A percentile compares a stretch with the other conserved stretches of the same genome.
Conservation (phyloP, 2,888 invertebrate genomes). For the Cantharis rustica region DNA sequence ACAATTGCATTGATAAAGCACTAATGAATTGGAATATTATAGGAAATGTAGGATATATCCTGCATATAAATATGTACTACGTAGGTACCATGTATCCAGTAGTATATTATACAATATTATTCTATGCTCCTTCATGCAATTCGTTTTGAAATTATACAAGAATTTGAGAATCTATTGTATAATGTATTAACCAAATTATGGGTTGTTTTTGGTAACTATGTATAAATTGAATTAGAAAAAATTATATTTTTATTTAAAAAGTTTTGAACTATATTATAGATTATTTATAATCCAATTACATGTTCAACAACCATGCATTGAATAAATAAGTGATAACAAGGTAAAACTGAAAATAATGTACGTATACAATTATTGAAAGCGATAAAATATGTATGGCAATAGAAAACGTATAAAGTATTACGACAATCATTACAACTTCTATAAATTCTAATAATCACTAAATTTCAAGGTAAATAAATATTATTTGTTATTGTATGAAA, state of each 20-base stretch:
- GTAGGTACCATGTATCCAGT: too few relatives aligned
- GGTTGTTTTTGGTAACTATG: neutral
- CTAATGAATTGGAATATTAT: too few relatives aligned
- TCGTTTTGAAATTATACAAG: neutral
- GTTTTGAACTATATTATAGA: neutral
- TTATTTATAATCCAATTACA: neutral
- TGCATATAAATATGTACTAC: too few relatives aligned
- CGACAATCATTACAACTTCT: neutral
- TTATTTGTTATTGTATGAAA: neutral
- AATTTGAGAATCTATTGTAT: neutral
- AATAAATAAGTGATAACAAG: neutral
- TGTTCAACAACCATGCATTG: neutral
- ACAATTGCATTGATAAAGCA: too few relatives aligned
- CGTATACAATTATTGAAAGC: neutral
- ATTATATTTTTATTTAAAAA: neutral
- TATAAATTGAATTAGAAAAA: neutral
- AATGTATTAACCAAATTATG: neutral
- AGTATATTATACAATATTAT: too few relatives aligned
- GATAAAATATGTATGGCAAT: neutral
- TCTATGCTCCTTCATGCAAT: too few relatives aligned
- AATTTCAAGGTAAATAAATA: neutral
- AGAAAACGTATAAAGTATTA: neutral
- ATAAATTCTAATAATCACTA: neutral
- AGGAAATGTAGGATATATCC: too few relatives aligned
- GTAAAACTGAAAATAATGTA: neutral